Percentiles rank a stretch among this genome's conserved stretches.
Evolutionary conservation across 2,888 invertebrate species (phyloP).

Genomic region (Hanleya hanleyi): DNA sequence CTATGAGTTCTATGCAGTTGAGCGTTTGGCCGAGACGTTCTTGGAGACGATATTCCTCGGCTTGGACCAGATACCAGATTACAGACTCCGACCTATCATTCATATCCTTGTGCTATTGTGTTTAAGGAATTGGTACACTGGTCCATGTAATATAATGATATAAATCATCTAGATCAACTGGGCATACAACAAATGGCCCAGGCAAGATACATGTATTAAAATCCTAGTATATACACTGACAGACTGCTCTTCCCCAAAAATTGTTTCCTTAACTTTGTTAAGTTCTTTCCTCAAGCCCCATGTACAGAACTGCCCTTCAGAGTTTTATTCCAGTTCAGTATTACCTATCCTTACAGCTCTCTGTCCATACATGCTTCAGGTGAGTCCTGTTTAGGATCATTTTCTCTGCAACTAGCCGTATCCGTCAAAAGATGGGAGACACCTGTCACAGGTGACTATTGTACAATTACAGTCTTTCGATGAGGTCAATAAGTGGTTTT

Average conservation of each 20-base stretch:
- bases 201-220: too few relatives aligned
- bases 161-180: too few relatives aligned
- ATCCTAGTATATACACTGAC: too few relatives aligned
- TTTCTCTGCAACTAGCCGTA: too few relatives aligned
- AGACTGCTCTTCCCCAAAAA: too few relatives aligned
- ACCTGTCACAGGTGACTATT: too few relatives aligned
- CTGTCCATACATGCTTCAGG: slow-evolving; percentile 80
- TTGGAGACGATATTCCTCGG: slow-evolving; percentile 82
- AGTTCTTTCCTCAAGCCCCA: slow-evolving; percentile 90
- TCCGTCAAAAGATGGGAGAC: too few relatives aligned
- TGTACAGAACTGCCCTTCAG: slow-evolving; percentile 88
- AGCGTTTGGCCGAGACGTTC: slow-evolving; percentile 84
- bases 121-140: too few relatives aligned
- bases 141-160: too few relatives aligned
- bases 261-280: slow-evolving; percentile 30
- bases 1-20: slow-evolving; percentile 86
- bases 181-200: too few relatives aligned
- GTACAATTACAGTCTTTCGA: too few relatives aligned
- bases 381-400: slow-evolving; percentile 47
- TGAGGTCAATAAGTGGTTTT: too few relatives aligned
- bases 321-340: slow-evolving; percentile 84
- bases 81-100: slow-evolving; percentile 87
- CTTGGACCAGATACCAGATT: slow-evolving; percentile 86
- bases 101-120: slow-evolving; percentile 68
- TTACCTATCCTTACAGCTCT: slow-evolving; percentile 86